phyloP scores from a whole-genome alignment of 2,113 vertebrate genomes.

The Petrocephalus zakoni region DNA sequence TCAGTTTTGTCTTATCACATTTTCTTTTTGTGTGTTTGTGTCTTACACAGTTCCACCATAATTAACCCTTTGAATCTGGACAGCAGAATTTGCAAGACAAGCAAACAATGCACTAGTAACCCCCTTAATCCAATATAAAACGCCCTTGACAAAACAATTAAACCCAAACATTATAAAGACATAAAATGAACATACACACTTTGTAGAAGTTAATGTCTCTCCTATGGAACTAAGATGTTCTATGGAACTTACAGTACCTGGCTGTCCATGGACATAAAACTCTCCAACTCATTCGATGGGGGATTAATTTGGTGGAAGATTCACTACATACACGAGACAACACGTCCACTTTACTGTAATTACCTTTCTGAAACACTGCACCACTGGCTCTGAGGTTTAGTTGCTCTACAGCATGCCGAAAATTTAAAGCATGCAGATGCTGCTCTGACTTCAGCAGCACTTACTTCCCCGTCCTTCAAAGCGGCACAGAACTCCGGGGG shows the following conservation, averaged over 20 bases:
- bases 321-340: background rate
- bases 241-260: constrained; percentile 8
- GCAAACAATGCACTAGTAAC: background rate
- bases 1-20: too few relatives aligned
- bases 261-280: background rate
- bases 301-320: background rate
- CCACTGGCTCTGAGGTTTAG: background rate
- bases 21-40: too few relatives aligned
- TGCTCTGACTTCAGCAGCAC: constrained; percentile 31
- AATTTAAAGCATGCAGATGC: background rate
- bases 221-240: background rate
- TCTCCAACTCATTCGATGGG: background rate
- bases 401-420: background rate
- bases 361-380: background rate
- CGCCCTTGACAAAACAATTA: background rate
- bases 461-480: constrained; percentile 56
- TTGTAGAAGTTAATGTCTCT: background rate
- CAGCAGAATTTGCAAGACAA: background rate
- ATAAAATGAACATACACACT: background rate
- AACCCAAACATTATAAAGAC: background rate
- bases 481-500: constrained; percentile 43
- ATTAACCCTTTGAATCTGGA: background rate
- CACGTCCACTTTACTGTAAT: background rate
- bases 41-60: too few relatives aligned
- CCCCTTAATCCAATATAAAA: background rate